phyloP scores from a whole-genome alignment of 2,113 vertebrate species.

The Dicerorhinus sumatrensis region DNA sequence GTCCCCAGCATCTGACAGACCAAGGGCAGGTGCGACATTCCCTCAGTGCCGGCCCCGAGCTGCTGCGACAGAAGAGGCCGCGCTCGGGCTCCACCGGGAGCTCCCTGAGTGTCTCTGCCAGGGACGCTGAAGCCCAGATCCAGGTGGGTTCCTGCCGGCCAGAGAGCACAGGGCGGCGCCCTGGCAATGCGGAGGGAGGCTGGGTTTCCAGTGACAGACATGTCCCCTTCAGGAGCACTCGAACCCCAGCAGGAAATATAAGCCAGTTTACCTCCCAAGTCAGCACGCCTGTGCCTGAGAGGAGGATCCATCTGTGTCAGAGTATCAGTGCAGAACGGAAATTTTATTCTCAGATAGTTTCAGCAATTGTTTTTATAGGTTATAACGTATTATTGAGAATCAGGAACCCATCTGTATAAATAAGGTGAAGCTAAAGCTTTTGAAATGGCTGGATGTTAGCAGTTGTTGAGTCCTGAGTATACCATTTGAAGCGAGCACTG shows the following conservation, averaged over 20 bases:
- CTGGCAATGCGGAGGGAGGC: not conserved
- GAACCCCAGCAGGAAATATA: fast-evolving
- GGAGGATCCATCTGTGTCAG: not conserved
- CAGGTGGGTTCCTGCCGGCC: slow-evolving; percentile 88
- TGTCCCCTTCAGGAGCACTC: too few relatives aligned
- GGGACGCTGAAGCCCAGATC: slow-evolving; percentile 96
- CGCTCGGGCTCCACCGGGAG: slow-evolving; percentile 95
- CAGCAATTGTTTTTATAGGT: not conserved
- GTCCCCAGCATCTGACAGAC: slow-evolving; percentile 95
- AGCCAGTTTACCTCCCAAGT: not conserved
- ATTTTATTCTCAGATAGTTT: not conserved
- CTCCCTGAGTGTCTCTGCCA: slow-evolving; percentile 92
- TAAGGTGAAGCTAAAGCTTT: not conserved
- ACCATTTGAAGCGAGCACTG: not conserved
- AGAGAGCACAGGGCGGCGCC: fast-evolving
- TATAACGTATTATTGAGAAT: not conserved
- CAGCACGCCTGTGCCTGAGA: too few relatives aligned
- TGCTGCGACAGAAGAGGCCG: slow-evolving; percentile 94
- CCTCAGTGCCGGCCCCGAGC: slow-evolving; percentile 95
- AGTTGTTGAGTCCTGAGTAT: not conserved
- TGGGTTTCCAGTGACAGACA: too few relatives aligned
- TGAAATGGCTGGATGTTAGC: not conserved
- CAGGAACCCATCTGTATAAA: not conserved
- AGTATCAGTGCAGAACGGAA: not conserved
- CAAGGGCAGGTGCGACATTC: slow-evolving; percentile 96